These are phyloP conservation scores for Aramus guarauna DNA, from an alignment of 2,113 vertebrate genomes.

Conservation along the genomic window DNA sequence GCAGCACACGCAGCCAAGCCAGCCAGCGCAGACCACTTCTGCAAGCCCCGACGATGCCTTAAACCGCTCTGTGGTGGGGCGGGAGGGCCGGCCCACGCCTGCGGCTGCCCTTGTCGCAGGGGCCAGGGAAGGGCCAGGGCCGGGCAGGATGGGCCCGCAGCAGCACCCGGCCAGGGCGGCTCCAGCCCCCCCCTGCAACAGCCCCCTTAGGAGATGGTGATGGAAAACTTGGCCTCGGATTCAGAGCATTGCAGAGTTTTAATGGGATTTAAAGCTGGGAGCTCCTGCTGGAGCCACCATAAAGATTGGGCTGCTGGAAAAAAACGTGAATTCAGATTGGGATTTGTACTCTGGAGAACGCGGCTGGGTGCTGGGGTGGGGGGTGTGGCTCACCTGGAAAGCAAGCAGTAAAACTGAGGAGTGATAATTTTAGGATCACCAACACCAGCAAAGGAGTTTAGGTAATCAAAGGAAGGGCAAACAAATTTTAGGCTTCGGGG, in stretches of 20 bases:
- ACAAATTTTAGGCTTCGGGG: slow-evolving; percentile 1
- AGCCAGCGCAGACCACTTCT: neutral
- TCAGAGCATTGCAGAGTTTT: neutral
- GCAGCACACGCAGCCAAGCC: neutral
- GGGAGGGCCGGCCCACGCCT: neutral
- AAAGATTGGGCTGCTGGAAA: neutral
- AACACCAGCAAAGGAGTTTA: neutral
- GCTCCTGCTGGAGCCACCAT: neutral
- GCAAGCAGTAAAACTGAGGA: neutral
- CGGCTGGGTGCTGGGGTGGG: neutral
- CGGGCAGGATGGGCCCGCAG: neutral
- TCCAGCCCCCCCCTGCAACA: neutral
- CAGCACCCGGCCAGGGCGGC: too few relatives aligned
- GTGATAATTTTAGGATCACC: neutral
- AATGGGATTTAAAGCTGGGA: neutral
- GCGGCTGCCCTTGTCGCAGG: fast-evolving
- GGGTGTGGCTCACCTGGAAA: neutral
- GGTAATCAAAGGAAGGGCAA: neutral
- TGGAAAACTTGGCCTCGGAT: fast-evolving
- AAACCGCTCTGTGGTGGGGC: fast-evolving
- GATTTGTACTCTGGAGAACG: neutral
- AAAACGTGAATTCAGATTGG: fast-evolving
- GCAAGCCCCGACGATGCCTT: neutral
- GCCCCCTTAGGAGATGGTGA: neutral
- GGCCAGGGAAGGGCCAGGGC: neutral